Percentiles rank a stretch among this genome's conserved stretches.
phyloP scores from a whole-genome alignment of 2,888 invertebrate species.

The Luffia ferchaultella region DNA sequence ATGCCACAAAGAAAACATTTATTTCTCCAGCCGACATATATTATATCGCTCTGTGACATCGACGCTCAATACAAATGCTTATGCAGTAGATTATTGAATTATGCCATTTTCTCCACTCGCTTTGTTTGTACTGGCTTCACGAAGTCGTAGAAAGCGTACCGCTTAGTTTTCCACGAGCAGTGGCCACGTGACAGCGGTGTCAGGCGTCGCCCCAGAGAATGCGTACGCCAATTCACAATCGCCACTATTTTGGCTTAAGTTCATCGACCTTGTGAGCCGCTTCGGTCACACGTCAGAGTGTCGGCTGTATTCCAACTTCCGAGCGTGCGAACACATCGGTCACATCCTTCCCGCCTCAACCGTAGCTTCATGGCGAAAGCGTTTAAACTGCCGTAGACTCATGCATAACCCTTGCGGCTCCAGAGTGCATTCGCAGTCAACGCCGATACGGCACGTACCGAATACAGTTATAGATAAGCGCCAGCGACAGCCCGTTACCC shows the following conservation, averaged over 20 bases:
- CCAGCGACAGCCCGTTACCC: background rate
- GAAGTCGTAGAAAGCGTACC: background rate
- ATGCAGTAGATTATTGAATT: too few relatives aligned
- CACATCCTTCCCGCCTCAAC: background rate
- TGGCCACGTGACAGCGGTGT: background rate
- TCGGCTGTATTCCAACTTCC: background rate
- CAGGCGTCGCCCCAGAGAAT: background rate
- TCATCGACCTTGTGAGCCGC: background rate
- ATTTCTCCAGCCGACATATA: background rate
- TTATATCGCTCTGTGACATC: background rate
- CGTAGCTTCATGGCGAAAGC: background rate
- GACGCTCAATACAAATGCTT: too few relatives aligned
- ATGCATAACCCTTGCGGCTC: background rate
- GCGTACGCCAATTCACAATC: background rate
- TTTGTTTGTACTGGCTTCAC: background rate
- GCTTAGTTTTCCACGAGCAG: background rate
- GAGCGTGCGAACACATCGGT: background rate
- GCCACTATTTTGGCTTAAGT: background rate
- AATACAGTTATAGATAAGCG: background rate
- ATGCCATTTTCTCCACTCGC: background rate
- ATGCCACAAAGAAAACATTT: too few relatives aligned
- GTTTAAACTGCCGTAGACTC: background rate
- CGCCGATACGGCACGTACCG: background rate
- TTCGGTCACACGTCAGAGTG: background rate
- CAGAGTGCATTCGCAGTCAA: background rate